These are phyloP conservation scores for Petaurus breviceps DNA, from an alignment of 2,113 vertebrate genomes.

Conservation along the genomic window DNA sequence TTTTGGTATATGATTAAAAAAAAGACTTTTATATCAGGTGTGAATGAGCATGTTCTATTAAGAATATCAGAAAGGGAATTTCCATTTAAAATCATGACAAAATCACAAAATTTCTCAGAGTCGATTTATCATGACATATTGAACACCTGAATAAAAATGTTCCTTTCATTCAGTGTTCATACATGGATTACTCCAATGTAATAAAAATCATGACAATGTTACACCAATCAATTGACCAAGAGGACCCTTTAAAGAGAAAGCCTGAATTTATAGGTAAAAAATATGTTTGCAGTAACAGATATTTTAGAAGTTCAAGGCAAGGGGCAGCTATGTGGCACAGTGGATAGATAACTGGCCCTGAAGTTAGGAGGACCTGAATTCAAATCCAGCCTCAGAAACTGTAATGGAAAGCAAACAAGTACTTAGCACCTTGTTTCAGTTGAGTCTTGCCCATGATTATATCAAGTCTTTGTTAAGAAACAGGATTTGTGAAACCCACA, in stretches of 20 bases:
- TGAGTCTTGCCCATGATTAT: too few relatives aligned
- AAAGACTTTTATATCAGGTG: not conserved
- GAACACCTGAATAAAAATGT: not conserved
- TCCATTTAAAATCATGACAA: not conserved
- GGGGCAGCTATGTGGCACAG: too few relatives aligned
- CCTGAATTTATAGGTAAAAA: not conserved
- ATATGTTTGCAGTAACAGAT: not conserved
- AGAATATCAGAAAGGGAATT: not conserved
- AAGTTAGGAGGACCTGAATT: too few relatives aligned
- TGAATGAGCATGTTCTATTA: not conserved
- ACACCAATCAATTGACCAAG: not conserved
- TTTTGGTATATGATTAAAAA: not conserved
- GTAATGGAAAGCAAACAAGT: too few relatives aligned
- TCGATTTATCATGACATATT: not conserved
- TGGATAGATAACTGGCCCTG: too few relatives aligned
- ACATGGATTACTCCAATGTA: not conserved
- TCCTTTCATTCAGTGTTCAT: not conserved
- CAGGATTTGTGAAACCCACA: too few relatives aligned
- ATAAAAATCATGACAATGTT: not conserved
- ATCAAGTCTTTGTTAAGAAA: too few relatives aligned
- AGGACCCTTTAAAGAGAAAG: not conserved
- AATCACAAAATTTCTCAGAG: not conserved
- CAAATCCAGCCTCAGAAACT: too few relatives aligned
- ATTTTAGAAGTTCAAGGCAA: not conserved
- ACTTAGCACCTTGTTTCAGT: too few relatives aligned